Conservation (phyloP, 2,888 invertebrate species). For the Dicyrtoma fusca region DNA sequence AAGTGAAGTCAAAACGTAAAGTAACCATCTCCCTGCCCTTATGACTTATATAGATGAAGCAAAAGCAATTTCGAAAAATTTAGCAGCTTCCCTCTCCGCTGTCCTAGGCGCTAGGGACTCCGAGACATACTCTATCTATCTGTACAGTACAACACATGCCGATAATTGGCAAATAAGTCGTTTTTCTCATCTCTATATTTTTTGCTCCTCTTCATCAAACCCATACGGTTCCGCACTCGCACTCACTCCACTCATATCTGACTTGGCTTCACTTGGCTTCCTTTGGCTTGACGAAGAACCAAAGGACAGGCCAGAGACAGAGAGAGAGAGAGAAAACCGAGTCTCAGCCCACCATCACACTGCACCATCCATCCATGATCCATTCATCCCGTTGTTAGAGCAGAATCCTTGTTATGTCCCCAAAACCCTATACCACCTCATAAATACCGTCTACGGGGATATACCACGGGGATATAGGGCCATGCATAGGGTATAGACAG, state of each 20-base stretch:
- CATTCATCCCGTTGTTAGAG: no score
- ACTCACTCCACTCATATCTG: no score
- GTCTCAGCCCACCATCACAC: no score
- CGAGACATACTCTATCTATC: slow-evolving; percentile 28
- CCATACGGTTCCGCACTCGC: slow-evolving; percentile 27
- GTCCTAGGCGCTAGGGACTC: slow-evolving; percentile 33
- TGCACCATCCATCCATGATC: no score
- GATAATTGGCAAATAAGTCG: slow-evolving; percentile 53
- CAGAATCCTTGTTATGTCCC: no score
- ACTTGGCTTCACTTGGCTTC: not conserved
- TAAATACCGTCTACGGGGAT: no score
- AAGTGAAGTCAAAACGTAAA: not conserved
- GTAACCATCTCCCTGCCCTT: slow-evolving; percentile 22
- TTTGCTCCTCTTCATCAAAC: slow-evolving; percentile 40
- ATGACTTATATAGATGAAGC: slow-evolving; percentile 43
- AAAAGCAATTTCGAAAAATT: slow-evolving; percentile 53
- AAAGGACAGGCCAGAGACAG: not conserved
- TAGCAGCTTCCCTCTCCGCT: slow-evolving; percentile 44
- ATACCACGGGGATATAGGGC: no score
- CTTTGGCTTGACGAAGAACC: no score
- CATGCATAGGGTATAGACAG: no score
- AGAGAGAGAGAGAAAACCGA: slow-evolving; percentile 13
- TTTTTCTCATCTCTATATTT: slow-evolving; percentile 43
- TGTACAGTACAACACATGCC: slow-evolving; percentile 46
- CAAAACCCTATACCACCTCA: no score